Conservation (phyloP, 2,797 vertebrate genomes). For the Hydrophis major region DNA sequence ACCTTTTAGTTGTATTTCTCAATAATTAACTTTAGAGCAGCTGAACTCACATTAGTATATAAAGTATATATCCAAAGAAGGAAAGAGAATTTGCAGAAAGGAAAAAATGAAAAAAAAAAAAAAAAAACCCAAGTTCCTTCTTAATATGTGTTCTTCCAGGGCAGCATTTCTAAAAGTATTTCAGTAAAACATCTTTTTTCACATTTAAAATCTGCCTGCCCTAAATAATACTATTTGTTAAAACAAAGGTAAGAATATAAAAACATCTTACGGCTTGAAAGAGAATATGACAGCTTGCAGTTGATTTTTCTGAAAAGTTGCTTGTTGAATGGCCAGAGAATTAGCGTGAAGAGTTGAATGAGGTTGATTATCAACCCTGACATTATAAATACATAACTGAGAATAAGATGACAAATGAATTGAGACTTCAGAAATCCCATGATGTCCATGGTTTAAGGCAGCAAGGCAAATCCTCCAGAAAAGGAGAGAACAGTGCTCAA, state of each 20-base stretch:
- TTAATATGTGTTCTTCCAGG: neutral
- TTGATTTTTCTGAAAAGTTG: conserved; percentile 91
- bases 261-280: conserved; percentile 86
- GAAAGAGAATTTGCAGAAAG: neutral
- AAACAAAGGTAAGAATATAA: neutral
- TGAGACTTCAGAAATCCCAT: conserved; percentile 87
- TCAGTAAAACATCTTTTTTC: neutral
- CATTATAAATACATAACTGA: conserved; percentile 91
- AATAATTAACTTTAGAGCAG: neutral
- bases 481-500: conserved; percentile 12
- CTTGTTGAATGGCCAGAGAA: conserved; percentile 87
- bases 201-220: neutral
- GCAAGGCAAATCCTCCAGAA: conserved; percentile 37
- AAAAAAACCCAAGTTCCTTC: no score
- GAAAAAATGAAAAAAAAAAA: neutral
- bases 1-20: neutral
- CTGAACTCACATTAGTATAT: neutral
- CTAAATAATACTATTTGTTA: neutral
- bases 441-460: conserved; percentile 80
- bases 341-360: conserved; percentile 84
- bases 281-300: conserved; percentile 86
- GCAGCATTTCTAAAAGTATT: neutral
- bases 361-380: conserved; percentile 90
- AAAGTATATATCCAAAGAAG: neutral
- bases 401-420: conserved; percentile 87